Evolutionary conservation across 2,797 vertebrate species (phyloP).

Genomic region (Catamblyrhynchus diadema): DNA sequence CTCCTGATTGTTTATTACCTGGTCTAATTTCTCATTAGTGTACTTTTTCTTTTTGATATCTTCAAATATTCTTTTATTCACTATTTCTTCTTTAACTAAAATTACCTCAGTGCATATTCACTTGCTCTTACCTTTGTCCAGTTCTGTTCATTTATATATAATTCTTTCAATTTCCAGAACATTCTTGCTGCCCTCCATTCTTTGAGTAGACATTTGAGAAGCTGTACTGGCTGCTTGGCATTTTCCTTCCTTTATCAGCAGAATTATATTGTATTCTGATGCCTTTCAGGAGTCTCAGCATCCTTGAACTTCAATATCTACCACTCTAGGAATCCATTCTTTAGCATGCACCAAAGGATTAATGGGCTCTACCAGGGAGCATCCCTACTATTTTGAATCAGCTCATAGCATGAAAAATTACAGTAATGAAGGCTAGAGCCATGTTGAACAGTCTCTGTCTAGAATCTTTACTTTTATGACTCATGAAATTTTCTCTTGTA

Average conservation of each 20-base stretch:
- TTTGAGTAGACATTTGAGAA: neutral
- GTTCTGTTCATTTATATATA: neutral
- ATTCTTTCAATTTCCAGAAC: neutral
- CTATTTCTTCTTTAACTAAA: neutral
- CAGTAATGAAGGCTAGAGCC: neutral
- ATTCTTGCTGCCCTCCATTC: neutral
- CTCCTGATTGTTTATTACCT: neutral
- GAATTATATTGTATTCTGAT: neutral
- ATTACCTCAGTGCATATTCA: neutral
- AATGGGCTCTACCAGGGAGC: neutral
- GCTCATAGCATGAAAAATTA: neutral
- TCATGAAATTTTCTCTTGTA: neutral
- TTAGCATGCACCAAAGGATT: neutral
- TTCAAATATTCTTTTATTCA: neutral
- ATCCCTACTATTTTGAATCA: neutral
- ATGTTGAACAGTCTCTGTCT: neutral
- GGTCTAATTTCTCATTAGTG: neutral
- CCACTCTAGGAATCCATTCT: neutral
- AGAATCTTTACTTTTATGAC: neutral
- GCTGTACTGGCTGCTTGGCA: neutral
- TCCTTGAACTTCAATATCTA: neutral
- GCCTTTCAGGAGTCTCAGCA: neutral
- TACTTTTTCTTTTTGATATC: neutral
- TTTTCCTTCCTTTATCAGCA: conserved; percentile 23
- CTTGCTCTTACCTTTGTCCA: neutral